Evolutionary conservation across 2,888 invertebrate species (phyloP).

Genomic region (Galerucella pusilla): DNA sequence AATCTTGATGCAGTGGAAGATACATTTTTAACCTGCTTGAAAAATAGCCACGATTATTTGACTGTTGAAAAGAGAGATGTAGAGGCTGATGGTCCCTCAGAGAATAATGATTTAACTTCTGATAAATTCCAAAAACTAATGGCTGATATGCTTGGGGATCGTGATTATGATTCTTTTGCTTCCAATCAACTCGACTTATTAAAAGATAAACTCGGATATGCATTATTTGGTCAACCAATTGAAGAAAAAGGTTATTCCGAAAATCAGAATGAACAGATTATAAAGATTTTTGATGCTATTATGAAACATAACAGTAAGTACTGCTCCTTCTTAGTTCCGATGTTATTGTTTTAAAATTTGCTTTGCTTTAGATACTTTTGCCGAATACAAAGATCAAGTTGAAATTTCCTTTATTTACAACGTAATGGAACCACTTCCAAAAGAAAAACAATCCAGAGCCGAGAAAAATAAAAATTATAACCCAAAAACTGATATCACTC

Average conservation of each 20-base stretch:
- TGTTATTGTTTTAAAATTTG: background rate
- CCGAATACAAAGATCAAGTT: slow-evolving; percentile 52
- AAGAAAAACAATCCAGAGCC: slow-evolving; percentile 52
- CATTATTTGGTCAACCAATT: slow-evolving; percentile 68
- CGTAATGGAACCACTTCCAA: slow-evolving; percentile 56
- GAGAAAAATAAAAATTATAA: slow-evolving; percentile 57
- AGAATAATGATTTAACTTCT: slow-evolving; percentile 52
- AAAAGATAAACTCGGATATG: slow-evolving; percentile 70
- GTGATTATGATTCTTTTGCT: slow-evolving; percentile 69
- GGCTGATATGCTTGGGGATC: slow-evolving; percentile 69
- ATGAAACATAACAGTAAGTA: slow-evolving; percentile 52
- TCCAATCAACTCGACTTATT: slow-evolving; percentile 66
- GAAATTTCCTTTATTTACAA: slow-evolving; percentile 55
- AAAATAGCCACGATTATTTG: slow-evolving; percentile 44
- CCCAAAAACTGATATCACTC: slow-evolving; percentile 55
- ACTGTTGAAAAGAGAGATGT: slow-evolving; percentile 46
- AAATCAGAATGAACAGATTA: slow-evolving; percentile 52
- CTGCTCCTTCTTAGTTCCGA: background rate
- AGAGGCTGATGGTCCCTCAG: slow-evolving; percentile 40
- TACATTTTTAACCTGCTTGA: slow-evolving; percentile 44
- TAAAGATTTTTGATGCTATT: slow-evolving; percentile 53
- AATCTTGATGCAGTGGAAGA: slow-evolving; percentile 40
- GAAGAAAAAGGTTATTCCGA: slow-evolving; percentile 63
- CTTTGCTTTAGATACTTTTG: slow-evolving; percentile 48
- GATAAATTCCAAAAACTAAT: slow-evolving; percentile 68